Percentiles rank a stretch among this genome's conserved stretches.
Evolutionary conservation across 2,113 vertebrate genomes (phyloP).

Genomic region (Calonectris borealis): DNA sequence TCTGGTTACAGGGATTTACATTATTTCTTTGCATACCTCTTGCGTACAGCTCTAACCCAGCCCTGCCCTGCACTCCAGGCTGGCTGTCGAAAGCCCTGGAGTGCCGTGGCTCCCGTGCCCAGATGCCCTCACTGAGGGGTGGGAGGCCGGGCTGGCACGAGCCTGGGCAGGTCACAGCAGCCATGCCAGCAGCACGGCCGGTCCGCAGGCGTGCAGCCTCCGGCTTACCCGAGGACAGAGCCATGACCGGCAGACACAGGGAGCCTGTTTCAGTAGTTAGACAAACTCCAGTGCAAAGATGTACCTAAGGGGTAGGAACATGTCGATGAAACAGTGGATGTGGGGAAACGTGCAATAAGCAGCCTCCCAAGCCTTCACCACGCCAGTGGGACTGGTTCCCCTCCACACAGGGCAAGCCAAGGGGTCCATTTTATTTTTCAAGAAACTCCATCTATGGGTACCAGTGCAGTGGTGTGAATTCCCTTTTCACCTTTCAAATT

Average conservation of each 20-base stretch:
- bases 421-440: constrained; percentile 24
- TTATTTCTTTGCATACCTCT: constrained; percentile 20
- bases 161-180: background rate
- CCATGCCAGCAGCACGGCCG: background rate
- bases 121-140: background rate
- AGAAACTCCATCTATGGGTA: constrained; percentile 17
- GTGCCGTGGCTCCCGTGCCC: background rate
- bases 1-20: constrained; percentile 7
- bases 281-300: background rate
- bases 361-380: constrained; percentile 27
- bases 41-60: background rate
- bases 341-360: constrained; percentile 62
- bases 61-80: background rate
- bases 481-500: constrained; percentile 4
- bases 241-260: background rate
- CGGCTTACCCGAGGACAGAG: background rate
- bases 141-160: fast-evolving
- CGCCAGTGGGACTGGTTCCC: background rate
- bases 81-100: background rate
- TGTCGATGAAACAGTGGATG: background rate
- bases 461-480: constrained; percentile 51
- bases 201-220: background rate
- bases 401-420: background rate
- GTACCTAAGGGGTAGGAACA: background rate
- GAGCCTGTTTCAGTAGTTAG: background rate